Evolutionary conservation across 2,113 vertebrate species (phyloP).

Genomic region (Pao palembangensis): DNA sequence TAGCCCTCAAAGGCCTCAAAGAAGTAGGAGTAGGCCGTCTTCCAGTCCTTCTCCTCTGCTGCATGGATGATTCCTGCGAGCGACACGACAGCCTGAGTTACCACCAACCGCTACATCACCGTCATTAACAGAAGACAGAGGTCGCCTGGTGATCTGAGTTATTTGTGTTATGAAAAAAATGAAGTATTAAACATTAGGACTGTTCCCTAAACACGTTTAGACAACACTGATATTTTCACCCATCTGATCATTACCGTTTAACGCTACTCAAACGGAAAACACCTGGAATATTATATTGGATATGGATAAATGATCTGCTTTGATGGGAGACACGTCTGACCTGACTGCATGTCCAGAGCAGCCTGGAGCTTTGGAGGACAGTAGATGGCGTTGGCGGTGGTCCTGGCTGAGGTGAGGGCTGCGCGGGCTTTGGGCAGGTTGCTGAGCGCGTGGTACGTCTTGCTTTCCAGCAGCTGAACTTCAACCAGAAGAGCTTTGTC

Average conservation of each 20-base stretch:
- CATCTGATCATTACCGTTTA: too few relatives aligned
- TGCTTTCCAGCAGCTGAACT: conserved; percentile 97
- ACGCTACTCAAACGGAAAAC: too few relatives aligned
- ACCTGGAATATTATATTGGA: too few relatives aligned
- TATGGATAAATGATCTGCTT: too few relatives aligned
- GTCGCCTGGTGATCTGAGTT: too few relatives aligned
- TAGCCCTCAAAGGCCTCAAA: conserved; percentile 98
- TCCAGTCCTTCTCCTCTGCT: conserved; percentile 99
- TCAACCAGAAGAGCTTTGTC: conserved; percentile 98
- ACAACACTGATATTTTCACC: too few relatives aligned
- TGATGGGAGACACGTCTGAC: conserved; percentile 30
- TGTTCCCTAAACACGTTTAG: too few relatives aligned
- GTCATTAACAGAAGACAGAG: too few relatives aligned
- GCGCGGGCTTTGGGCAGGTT: conserved; percentile 97
- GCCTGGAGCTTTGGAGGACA: conserved; percentile 98
- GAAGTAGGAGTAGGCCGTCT: conserved; percentile 98
- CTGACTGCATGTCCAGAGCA: conserved; percentile 98
- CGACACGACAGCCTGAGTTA: not conserved
- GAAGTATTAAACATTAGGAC: too few relatives aligned
- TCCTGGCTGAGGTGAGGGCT: conserved; percentile 96
- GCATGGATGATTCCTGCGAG: conserved; percentile 93
- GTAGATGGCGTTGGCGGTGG: conserved; percentile 98
- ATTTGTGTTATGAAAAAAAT: too few relatives aligned
- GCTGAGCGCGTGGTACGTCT: conserved; percentile 97
- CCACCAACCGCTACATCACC: not conserved